These are phyloP conservation scores for Silurus lanzhouensis DNA, from an alignment of 2,797 vertebrate genomes.

Conservation along the genomic window DNA sequence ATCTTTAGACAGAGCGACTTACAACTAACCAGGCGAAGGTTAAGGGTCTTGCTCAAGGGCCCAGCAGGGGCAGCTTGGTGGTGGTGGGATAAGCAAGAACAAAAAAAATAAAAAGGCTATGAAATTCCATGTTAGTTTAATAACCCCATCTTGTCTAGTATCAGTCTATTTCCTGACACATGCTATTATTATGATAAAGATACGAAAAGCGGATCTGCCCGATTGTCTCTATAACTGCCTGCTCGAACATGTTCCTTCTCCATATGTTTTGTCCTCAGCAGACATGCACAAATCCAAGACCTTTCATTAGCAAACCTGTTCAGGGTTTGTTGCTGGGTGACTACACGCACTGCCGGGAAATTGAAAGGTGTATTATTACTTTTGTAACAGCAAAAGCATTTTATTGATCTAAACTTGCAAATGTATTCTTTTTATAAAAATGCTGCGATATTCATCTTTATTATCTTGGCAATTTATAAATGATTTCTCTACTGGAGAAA, in stretches of 20 bases:
- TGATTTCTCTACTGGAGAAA: neutral
- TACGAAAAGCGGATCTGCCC: neutral
- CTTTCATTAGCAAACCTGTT: slow-evolving; percentile 36
- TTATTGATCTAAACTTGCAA: neutral
- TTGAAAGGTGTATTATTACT: neutral
- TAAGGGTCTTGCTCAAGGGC: too few species aligned
- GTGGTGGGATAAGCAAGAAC: neutral
- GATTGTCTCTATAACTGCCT: slow-evolving; percentile 2
- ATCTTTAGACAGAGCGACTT: too few species aligned
- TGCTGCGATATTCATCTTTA: neutral
- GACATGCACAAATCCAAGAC: slow-evolving; percentile 19
- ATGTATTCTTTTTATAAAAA: neutral
- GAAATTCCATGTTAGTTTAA: neutral
- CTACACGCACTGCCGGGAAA: neutral
- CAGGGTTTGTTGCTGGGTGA: neutral
- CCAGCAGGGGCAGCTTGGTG: too few species aligned
- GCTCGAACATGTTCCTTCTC: slow-evolving; percentile 31
- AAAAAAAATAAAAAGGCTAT: neutral
- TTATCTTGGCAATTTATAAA: neutral
- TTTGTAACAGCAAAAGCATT: neutral
- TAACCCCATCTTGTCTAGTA: slow-evolving; percentile 28
- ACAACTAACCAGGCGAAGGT: too few species aligned
- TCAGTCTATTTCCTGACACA: slow-evolving; percentile 33
- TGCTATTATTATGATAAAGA: slow-evolving; percentile 26
- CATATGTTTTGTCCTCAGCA: slow-evolving; percentile 17